A percentile compares a stretch with the other conserved stretches of the same genome.
Conservation (phyloP, 2,113 vertebrate genomes). For the Micromys minutus region DNA sequence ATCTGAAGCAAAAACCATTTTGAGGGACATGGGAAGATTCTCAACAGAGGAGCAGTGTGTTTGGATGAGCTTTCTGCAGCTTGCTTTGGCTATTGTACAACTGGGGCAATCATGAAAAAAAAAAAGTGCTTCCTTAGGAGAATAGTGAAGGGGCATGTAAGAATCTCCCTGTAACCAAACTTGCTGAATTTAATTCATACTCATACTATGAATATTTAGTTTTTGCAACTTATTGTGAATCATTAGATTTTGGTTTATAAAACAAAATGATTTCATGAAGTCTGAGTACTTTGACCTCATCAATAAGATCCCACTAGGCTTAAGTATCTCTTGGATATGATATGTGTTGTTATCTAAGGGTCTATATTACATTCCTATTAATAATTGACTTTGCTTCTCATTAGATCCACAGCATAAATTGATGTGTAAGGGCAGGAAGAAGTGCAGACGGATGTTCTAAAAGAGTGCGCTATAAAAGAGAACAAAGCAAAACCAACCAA, state of each 20-base stretch:
- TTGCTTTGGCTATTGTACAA: neutral
- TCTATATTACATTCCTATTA: neutral
- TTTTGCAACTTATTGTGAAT: neutral
- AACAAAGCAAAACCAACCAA: too few relatives aligned
- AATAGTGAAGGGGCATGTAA: neutral
- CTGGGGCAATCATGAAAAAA: too few relatives aligned
- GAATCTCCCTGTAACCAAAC: rapidly evolving
- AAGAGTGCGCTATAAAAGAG: neutral
- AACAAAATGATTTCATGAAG: neutral
- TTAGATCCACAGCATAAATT: neutral
- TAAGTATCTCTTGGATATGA: neutral
- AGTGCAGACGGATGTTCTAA: neutral
- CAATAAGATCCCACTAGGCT: neutral
- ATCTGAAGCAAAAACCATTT: neutral
- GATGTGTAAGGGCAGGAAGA: neutral
- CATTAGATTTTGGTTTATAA: neutral
- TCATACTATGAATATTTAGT: neutral
- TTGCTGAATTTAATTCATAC: neutral
- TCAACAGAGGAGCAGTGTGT: neutral
- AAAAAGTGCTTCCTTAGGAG: neutral
- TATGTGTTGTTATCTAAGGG: neutral
- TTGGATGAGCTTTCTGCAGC: neutral
- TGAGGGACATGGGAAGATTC: neutral
- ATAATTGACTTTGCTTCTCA: neutral
- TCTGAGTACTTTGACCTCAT: neutral